Percentiles rank a stretch among this genome's conserved stretches.
These are phyloP conservation scores for Nylanderia fulva DNA, from an alignment of 1,140 invertebrate species.

Conservation along the genomic window DNA sequence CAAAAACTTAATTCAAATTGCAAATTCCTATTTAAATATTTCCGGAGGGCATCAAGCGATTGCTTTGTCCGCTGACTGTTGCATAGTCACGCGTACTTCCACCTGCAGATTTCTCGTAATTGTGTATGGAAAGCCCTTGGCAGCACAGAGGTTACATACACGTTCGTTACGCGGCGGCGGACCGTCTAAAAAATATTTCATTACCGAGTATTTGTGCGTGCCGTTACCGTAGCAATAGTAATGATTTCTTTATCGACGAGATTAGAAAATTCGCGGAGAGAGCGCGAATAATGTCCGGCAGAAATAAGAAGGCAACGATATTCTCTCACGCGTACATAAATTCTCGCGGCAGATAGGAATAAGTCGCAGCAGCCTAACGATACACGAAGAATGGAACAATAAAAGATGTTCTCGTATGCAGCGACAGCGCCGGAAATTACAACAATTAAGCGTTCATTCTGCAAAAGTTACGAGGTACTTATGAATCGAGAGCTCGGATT, in stretches of 20 bases:
- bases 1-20: conserved; percentile 45
- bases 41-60: conserved; percentile 48
- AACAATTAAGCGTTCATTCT: conserved; percentile 70
- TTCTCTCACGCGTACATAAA: conserved; percentile 66
- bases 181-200: conserved; percentile 52
- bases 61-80: conserved; percentile 52
- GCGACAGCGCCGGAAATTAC: conserved; percentile 49
- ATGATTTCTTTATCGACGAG: conserved; percentile 70
- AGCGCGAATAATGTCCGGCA: conserved; percentile 24
- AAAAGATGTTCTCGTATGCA: conserved; percentile 71
- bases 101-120: conserved; percentile 53
- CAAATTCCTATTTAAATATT: conserved; percentile 59
- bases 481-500: conserved; percentile 36
- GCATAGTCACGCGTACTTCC: conserved; percentile 57
- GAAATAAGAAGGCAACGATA: conserved; percentile 74
- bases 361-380: conserved; percentile 62
- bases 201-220: conserved; percentile 52
- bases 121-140: conserved; percentile 34
- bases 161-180: conserved; percentile 41
- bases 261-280: conserved; percentile 36
- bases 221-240: conserved; percentile 63
- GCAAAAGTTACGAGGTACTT: conserved; percentile 51
- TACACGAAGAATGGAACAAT: conserved; percentile 76
- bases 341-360: conserved; percentile 66
- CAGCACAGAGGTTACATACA: neutral